phyloP scores from a whole-genome alignment of 2,888 invertebrate genomes.

The Stratiomys singularior region DNA sequence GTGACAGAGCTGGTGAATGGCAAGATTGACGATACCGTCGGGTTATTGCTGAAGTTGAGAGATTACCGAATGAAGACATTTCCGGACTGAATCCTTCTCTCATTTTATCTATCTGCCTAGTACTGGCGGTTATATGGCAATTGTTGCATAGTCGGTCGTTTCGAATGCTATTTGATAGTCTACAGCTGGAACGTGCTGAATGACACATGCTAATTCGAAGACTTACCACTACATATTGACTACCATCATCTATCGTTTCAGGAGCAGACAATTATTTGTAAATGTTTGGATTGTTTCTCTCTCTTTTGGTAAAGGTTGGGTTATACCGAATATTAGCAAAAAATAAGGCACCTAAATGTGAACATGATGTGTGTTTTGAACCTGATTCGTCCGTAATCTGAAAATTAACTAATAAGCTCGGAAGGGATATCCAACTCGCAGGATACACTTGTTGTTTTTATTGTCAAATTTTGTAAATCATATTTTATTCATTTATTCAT shows the following conservation, averaged over 20 bases:
- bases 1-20: constrained; percentile 21
- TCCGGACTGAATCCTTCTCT: background rate
- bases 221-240: constrained; percentile 13
- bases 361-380: too few relatives aligned
- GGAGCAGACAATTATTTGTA: constrained; percentile 29
- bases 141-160: constrained; percentile 40
- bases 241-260: background rate
- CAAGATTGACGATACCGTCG: constrained; percentile 33
- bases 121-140: background rate
- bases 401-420: too few relatives aligned
- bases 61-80: constrained; percentile 31
- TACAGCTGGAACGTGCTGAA: constrained; percentile 38
- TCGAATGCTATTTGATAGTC: constrained; percentile 35
- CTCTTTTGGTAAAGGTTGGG: too few relatives aligned
- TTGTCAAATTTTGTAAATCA: too few relatives aligned
- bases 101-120: background rate
- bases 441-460: too few relatives aligned
- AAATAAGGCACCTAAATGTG: too few relatives aligned
- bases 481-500: too few relatives aligned
- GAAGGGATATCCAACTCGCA: too few relatives aligned
- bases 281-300: background rate
- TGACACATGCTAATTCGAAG: constrained; percentile 42
- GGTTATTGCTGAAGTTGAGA: background rate
- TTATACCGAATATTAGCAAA: too few relatives aligned
- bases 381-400: too few relatives aligned